phyloP scores from a whole-genome alignment of 2,888 invertebrate species.

The Atrina japonica region DNA sequence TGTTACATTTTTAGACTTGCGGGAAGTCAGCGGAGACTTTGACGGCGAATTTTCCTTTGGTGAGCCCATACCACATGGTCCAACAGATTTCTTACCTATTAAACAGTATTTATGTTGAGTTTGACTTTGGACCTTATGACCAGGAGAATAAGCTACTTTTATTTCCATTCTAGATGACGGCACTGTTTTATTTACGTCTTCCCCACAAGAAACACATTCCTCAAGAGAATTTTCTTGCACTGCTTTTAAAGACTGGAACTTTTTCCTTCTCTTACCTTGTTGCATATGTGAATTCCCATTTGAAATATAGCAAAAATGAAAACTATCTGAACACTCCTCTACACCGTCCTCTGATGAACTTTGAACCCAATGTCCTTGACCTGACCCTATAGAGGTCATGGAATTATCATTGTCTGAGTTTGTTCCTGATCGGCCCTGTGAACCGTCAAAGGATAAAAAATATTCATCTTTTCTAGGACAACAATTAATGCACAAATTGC shows the following conservation, averaged over 20 bases:
- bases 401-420: constrained; percentile 69
- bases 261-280: constrained; percentile 27
- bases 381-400: constrained; percentile 59
- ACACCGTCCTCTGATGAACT: constrained; percentile 64
- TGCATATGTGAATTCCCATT: constrained; percentile 24
- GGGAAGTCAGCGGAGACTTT: constrained; percentile 29
- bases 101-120: constrained; percentile 44
- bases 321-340: constrained; percentile 73
- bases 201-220: constrained; percentile 3
- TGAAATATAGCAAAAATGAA: constrained; percentile 64
- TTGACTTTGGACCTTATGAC: not conserved
- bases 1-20: constrained; percentile 47
- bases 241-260: constrained; percentile 36
- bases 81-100: constrained; percentile 51
- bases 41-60: constrained; percentile 47
- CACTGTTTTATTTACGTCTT: not conserved
- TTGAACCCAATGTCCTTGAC: constrained; percentile 57
- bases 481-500: constrained; percentile 67
- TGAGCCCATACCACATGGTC: constrained; percentile 34
- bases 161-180: constrained; percentile 22
- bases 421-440: constrained; percentile 65
- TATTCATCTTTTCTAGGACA: constrained; percentile 73
- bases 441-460: constrained; percentile 71
- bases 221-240: constrained; percentile 38
- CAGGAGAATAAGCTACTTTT: constrained; percentile 6